Conservation (phyloP, 2,888 invertebrate species). For the Pachydiplax longipennis region DNA sequence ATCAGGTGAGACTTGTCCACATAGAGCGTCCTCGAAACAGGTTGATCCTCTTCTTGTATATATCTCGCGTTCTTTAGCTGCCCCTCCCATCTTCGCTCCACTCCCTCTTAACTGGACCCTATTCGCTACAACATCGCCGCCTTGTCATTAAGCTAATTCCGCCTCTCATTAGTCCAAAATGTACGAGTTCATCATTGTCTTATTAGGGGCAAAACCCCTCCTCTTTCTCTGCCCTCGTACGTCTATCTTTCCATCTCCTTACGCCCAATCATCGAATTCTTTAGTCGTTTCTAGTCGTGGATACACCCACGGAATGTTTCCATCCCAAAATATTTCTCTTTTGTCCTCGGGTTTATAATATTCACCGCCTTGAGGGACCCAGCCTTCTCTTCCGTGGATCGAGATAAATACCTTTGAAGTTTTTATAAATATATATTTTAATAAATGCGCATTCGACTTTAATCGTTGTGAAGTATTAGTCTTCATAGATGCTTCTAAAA, state of each 20-base stretch:
- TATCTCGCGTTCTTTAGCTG: slow-evolving; percentile 33
- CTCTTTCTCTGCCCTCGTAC: not conserved
- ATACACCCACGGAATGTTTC: not conserved
- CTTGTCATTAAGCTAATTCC: slow-evolving; percentile 42
- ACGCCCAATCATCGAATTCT: not conserved
- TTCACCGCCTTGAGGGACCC: too few species aligned
- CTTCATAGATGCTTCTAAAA: too few species aligned
- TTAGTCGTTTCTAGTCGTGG: not conserved
- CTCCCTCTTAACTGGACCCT: slow-evolving; percentile 7
- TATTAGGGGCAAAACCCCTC: slow-evolving; percentile 20
- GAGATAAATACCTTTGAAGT: too few species aligned
- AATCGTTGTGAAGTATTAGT: too few species aligned
- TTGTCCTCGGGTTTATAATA: too few species aligned
- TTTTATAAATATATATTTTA: too few species aligned
- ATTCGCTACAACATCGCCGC: slow-evolving; percentile 20
- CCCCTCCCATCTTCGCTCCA: slow-evolving; percentile 29
- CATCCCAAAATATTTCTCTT: not conserved
- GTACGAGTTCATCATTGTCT: slow-evolving; percentile 44
- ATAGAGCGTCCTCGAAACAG: not conserved
- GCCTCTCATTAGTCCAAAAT: slow-evolving; percentile 23
- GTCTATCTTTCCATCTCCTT: not conserved
- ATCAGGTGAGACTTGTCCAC: not conserved
- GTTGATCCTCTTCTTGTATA: not conserved
- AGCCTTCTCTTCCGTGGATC: too few species aligned
- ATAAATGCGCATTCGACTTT: too few species aligned